A percentile compares a stretch with the other conserved stretches of the same genome.
These are phyloP conservation scores for Himalopsyche anomala DNA, from an alignment of 2,888 invertebrate species.

Conservation along the genomic window DNA sequence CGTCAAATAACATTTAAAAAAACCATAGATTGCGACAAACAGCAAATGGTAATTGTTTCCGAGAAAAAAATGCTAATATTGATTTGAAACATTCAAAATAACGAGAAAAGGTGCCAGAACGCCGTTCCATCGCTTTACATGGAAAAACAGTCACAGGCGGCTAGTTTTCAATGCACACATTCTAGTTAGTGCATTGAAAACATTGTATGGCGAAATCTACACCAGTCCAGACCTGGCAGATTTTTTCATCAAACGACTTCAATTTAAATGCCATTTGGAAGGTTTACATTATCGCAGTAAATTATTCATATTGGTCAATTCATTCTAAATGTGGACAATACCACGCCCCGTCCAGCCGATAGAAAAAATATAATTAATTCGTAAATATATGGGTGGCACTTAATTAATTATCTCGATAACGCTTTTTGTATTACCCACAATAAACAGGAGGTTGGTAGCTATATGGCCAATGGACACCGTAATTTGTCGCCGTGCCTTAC, in stretches of 20 bases:
- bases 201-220: not conserved
- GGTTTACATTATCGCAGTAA: constrained; percentile 50
- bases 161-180: too few species aligned
- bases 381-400: constrained; percentile 42
- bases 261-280: constrained; percentile 59
- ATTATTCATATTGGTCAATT: constrained; percentile 51
- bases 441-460: not conserved
- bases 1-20: too few species aligned
- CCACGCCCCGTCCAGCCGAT: constrained; percentile 45
- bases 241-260: constrained; percentile 44
- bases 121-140: too few species aligned
- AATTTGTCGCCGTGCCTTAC: not conserved
- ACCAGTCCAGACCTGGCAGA: not conserved
- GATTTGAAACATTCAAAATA: too few species aligned
- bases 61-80: too few species aligned
- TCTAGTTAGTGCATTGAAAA: too few species aligned
- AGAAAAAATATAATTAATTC: constrained; percentile 38
- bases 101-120: too few species aligned
- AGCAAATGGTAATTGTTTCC: too few species aligned
- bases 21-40: too few species aligned
- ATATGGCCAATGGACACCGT: constrained; percentile 16
- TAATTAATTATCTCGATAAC: constrained; percentile 40
- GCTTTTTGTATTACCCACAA: constrained; percentile 18
- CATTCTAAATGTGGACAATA: constrained; percentile 32
- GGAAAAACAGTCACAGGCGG: too few species aligned